These are phyloP conservation scores for Rhagonycha lutea DNA, from an alignment of 2,888 invertebrate species.

Conservation along the genomic window DNA sequence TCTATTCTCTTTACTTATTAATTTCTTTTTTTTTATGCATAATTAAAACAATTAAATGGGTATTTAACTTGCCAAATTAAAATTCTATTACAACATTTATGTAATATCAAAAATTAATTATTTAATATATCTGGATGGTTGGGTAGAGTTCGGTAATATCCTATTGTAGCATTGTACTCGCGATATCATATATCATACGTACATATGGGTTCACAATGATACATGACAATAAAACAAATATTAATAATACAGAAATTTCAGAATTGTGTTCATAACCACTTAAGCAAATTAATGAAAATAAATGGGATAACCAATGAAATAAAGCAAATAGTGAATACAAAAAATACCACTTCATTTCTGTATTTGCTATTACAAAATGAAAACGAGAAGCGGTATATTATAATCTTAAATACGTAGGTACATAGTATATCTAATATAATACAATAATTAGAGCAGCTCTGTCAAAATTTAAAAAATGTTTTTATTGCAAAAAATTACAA, in stretches of 20 bases:
- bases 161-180: neutral
- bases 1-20: neutral
- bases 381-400: neutral
- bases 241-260: neutral
- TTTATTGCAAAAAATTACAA: neutral
- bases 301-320: neutral
- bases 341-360: neutral
- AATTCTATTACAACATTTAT: neutral
- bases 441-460: neutral
- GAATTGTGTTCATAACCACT: neutral
- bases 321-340: neutral
- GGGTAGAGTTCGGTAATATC: neutral
- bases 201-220: neutral
- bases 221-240: neutral
- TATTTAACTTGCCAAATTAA: neutral
- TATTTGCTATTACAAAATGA: neutral
- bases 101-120: neutral
- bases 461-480: neutral
- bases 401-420: too few relatives aligned
- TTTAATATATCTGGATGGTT: neutral
- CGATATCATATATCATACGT: neutral
- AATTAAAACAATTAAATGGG: neutral
- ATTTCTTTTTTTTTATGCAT: neutral
- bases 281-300: neutral
- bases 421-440: too few relatives aligned